phyloP scores from a whole-genome alignment of 2,797 vertebrate genomes.

The Cirrhinus mrigala region DNA sequence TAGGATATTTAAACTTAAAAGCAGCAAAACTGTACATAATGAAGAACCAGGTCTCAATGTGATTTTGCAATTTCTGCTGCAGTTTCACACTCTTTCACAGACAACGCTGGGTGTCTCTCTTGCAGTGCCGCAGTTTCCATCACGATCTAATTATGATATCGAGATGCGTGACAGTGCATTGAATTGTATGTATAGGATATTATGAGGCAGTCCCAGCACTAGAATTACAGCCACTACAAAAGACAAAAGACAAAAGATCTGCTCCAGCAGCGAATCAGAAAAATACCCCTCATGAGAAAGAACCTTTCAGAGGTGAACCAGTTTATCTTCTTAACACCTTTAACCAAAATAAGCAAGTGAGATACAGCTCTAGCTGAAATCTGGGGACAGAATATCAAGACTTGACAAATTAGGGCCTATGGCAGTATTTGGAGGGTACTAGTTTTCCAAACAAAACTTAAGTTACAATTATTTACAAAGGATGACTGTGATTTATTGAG shows the following conservation, averaged over 20 bases:
- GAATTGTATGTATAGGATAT: neutral
- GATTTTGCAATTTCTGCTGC: neutral
- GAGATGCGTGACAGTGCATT: neutral
- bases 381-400: neutral
- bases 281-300: neutral
- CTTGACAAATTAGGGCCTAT: slow-evolving; percentile 8
- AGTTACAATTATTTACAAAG: neutral
- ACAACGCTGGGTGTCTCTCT: neutral
- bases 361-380: neutral
- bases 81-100: neutral
- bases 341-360: neutral
- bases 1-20: neutral
- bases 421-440: neutral
- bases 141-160: slow-evolving; percentile 3
- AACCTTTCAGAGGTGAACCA: neutral
- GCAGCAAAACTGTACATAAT: neutral
- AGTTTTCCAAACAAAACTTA: neutral
- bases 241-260: no score
- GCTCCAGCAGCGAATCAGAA: neutral
- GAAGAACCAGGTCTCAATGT: neutral
- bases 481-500: neutral
- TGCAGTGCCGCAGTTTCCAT: neutral
- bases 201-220: neutral
- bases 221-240: neutral
- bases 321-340: slow-evolving; percentile 1